Evolutionary conservation across 1,140 invertebrate genomes (phyloP).

Genomic region (Heliothis subflexa): DNA sequence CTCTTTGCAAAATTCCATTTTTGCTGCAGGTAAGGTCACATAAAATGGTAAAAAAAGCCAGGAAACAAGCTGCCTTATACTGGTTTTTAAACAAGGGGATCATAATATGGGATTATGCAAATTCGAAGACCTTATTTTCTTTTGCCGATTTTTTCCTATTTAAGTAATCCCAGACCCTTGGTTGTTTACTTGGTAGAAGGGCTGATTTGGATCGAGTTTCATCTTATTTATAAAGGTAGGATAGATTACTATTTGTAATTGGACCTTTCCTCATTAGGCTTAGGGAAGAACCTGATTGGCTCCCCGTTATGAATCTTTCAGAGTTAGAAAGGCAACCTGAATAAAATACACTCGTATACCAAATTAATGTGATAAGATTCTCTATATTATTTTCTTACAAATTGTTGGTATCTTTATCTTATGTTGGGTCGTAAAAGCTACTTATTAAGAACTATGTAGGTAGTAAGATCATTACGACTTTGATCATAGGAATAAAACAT

Average conservation of each 20-base stretch:
- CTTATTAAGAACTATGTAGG: not conserved
- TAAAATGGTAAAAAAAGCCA: not conserved
- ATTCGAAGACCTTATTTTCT: conserved; percentile 40
- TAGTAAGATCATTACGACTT: too few relatives aligned
- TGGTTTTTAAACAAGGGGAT: conserved; percentile 33
- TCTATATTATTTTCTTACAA: not conserved
- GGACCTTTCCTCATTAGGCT: conserved; percentile 44
- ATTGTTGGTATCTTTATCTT: not conserved
- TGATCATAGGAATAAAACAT: not conserved
- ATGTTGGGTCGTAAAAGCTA: conserved; percentile 11
- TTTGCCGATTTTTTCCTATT: conserved; percentile 24
- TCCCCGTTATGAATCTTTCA: conserved; percentile 2
- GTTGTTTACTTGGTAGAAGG: conserved; percentile 24
- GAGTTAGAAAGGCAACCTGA: not conserved
- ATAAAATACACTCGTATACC: not conserved
- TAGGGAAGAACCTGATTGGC: not conserved
- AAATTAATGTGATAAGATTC: conserved; percentile 27
- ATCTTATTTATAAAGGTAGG: conserved; percentile 41
- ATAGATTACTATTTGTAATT: conserved; percentile 47
- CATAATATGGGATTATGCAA: conserved; percentile 48
- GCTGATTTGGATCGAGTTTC: not conserved
- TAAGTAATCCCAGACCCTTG: conserved; percentile 36
- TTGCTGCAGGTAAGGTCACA: conserved; percentile 11
- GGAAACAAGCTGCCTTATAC: conserved; percentile 9
- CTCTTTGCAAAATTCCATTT: not conserved